Conservation (phyloP, 1,140 invertebrate genomes). For the Drosophila bocqueti region DNA sequence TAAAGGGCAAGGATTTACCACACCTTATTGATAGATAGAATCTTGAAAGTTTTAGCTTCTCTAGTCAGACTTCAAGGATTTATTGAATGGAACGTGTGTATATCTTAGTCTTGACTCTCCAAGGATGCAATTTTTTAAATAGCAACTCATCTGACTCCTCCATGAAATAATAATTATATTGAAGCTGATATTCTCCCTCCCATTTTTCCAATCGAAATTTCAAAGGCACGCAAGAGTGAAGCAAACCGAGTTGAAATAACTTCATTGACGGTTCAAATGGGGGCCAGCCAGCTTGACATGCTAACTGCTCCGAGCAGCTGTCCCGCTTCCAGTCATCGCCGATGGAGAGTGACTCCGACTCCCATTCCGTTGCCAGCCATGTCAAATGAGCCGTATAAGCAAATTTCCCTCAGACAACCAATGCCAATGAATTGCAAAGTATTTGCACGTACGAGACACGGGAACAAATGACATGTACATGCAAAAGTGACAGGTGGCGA, state of each 20-base stretch:
- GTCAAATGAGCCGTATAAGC: slow-evolving; percentile 64
- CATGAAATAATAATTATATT: background rate
- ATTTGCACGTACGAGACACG: slow-evolving; percentile 59
- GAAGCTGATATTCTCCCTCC: background rate
- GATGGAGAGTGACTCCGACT: slow-evolving; percentile 6
- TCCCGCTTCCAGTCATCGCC: slow-evolving; percentile 39
- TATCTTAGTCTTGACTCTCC: background rate
- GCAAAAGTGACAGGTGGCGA: slow-evolving; percentile 36
- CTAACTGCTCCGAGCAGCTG: slow-evolving; percentile 48
- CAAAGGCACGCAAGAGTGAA: slow-evolving; percentile 2
- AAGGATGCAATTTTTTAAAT: background rate
- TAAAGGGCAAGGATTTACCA: background rate
- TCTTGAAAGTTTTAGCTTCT: background rate
- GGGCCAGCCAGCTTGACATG: slow-evolving; percentile 42
- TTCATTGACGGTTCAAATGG: slow-evolving; percentile 1
- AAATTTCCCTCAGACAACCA: slow-evolving; percentile 55
- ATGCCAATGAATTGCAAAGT: slow-evolving; percentile 62
- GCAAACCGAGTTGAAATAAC: slow-evolving; percentile 36
- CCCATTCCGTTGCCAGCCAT: slow-evolving; percentile 8
- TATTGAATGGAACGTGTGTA: too few species aligned
- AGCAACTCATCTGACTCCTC: background rate
- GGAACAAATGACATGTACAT: slow-evolving; percentile 50
- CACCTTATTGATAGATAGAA: slow-evolving; percentile 14
- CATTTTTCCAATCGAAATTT: slow-evolving; percentile 1
- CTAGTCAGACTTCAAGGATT: background rate